Evolutionary conservation across 2,797 vertebrate genomes (phyloP), one percentile per base, ranked within the genome.

Genomic region (Notolabrus celidotus): DNA sequence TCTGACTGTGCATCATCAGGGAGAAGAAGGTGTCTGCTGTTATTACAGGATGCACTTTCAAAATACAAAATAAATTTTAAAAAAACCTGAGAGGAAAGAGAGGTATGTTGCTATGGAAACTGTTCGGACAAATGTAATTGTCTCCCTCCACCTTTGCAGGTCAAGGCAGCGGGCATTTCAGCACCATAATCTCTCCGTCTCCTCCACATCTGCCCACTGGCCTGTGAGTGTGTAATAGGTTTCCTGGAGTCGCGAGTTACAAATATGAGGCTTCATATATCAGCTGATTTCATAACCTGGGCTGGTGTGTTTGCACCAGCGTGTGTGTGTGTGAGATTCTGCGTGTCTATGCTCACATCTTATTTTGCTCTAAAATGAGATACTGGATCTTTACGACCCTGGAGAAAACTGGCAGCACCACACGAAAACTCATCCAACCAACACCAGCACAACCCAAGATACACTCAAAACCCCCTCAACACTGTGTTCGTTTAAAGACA

Each of bases 91-190:
- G 19, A 61, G 17, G 57, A 55, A 22, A 71, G 68, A 56, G 56
- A 20, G 64, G 41, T 27, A 36, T 50, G 89, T 92, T 88, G 81
- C 88, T 71, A 92, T 92, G 89, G 90, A 83, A 91, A 92, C 90
- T 71, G 74, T 47, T 76, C 58, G 43, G 85, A 88, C 89, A 84
- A 88, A 83, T 55, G 75, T 77, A 84, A 89, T 86, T 85, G 82
- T 87, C 83, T 81, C 36, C 64, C 83, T 88, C 57, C 73, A 76
- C 82, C 78, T 85, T 82, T 84, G 80, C 85, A 84, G 89, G 89
- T 88, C 83, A 85, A 72, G 65, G 74, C 83, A 79, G 79, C 19
- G 38, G 71, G 51, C 60, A 50, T 49, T 59, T 61, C 79, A 53
- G 75, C 76, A 62, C 74, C 61, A n/a, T 82, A 64, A 84, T 80